Percentiles rank a stretch among this genome's conserved stretches.
Conservation (phyloP, 2,888 invertebrate genomes). For the Lasioglossum morio region DNA sequence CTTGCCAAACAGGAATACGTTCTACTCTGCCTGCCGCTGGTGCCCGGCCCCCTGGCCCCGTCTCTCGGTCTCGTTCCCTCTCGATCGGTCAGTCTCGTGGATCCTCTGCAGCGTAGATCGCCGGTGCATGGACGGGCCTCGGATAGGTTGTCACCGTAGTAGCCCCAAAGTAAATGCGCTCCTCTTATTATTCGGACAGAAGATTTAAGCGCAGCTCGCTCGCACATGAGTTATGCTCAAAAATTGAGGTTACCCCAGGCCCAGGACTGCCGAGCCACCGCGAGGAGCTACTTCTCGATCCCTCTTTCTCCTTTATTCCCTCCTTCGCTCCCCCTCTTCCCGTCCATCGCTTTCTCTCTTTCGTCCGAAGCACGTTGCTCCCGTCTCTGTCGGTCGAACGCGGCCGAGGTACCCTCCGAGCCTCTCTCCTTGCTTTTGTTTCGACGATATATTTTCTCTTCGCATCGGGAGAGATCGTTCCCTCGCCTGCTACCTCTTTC, state of each 20-base stretch:
- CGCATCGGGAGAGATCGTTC: conserved; percentile 71
- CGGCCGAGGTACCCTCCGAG: conserved; percentile 27
- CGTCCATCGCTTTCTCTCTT: conserved; percentile 46
- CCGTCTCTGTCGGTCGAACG: conserved; percentile 27
- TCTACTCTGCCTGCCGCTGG: conserved; percentile 33
- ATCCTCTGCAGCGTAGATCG: conserved; percentile 58
- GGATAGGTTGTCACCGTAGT: conserved; percentile 80
- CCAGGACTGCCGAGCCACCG: conserved; percentile 57
- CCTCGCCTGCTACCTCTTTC: conserved; percentile 45
- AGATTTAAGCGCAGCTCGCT: conserved; percentile 79
- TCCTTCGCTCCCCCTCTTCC: conserved; percentile 38
- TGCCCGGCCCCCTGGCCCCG: conserved; percentile 18
- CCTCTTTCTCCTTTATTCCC: conserved; percentile 55
- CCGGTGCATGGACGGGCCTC: conserved; percentile 66
- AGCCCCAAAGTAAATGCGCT: conserved; percentile 80
- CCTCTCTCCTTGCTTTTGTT: conserved; percentile 71
- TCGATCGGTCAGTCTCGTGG: conserved; percentile 36
- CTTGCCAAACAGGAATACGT: conserved; percentile 78
- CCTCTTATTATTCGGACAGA: conserved; percentile 81
- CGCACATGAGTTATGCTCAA: conserved; percentile 81
- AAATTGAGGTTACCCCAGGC: conserved; percentile 76
- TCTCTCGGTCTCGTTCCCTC: conserved; percentile 32
- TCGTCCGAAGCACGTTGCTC: conserved; percentile 16
- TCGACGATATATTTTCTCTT: conserved; percentile 78
- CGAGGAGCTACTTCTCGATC: conserved; percentile 57